Conservation (phyloP, 2,888 invertebrate species). For the Callyntrura sp. region DNA sequence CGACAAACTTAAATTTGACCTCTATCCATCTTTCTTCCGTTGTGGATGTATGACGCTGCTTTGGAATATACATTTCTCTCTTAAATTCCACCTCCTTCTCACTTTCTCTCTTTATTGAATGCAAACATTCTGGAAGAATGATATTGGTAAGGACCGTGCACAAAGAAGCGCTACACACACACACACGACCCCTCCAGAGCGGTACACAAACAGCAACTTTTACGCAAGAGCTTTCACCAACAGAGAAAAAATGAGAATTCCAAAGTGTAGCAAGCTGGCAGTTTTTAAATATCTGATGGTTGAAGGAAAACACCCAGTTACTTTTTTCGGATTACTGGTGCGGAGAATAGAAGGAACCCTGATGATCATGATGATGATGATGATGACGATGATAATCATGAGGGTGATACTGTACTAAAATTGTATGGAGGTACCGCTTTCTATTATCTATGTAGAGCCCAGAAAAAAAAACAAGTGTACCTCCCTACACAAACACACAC, state of each 20-base stretch:
- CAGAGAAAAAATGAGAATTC: conserved; percentile 64
- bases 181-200: too few species aligned
- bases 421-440: neutral
- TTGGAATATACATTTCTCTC: too few species aligned
- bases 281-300: neutral
- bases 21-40: too few species aligned
- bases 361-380: neutral
- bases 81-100: too few species aligned
- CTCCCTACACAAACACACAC: too few species aligned
- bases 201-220: too few species aligned
- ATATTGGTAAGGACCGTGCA: too few species aligned
- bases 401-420: neutral
- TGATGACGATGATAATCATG: neutral
- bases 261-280: conserved; percentile 61
- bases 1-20: neutral
- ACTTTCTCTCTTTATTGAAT: neutral
- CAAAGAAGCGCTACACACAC: too few species aligned
- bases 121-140: neutral
- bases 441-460: neutral
- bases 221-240: neutral
- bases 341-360: neutral
- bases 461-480: too few species aligned
- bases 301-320: neutral
- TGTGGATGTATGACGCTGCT: neutral
- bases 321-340: neutral